Evolutionary conservation across 2,113 vertebrate genomes (phyloP), one percentile per base, ranked within the genome.

Genomic region (Chloropsis hardwickii): DNA sequence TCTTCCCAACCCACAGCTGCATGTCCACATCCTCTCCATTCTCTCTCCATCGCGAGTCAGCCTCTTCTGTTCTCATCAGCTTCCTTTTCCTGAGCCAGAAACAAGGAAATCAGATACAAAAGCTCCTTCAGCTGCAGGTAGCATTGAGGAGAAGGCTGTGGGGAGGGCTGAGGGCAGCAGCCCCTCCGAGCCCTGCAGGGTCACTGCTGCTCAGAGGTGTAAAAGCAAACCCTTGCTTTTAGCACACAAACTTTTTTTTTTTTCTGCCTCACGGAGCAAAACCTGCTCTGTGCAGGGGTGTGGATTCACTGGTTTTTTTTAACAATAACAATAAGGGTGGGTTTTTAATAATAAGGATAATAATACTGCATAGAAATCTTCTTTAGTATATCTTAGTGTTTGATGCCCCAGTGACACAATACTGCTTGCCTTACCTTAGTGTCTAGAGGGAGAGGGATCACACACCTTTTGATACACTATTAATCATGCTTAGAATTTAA

Each of bases 391-490:
- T 82, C 81, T 44, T 92, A 85, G 94, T 77, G 94, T 90, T 81
- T 65, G 94, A 95, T 81, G 90, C 86, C 91, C 94, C 91, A 40
- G 92, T 84, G 96, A 90, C 96, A 97, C 95, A 95, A 92, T 97
- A 91, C 95, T 96, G 94, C 92, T 97, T 97, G 95, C 94, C 97
- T 97, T 95, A 97, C 50, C 48, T 70, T 94, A 86, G 86, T 69
- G 92, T 83, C 90, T 96, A 94, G 95, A 91, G 90, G 91, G 72
- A 95, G 89, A 84, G 73, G 95, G 84, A 14, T 62, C 60, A 86
- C 88, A 93, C 81, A 92, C 35, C 2, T 95, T 97, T 97, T 94
- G 92, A 88, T 96, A 95, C 76, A 10, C 21, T 91, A 86, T 76
- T 96, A 96, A 82, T 40, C 83, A 87, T 11, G 71, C 88, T 97